A percentile compares a stretch with the other conserved stretches of the same genome.
These are phyloP conservation scores for Illadopsis cleaveri DNA, from an alignment of 2,113 vertebrate genomes.

Conservation along the genomic window DNA sequence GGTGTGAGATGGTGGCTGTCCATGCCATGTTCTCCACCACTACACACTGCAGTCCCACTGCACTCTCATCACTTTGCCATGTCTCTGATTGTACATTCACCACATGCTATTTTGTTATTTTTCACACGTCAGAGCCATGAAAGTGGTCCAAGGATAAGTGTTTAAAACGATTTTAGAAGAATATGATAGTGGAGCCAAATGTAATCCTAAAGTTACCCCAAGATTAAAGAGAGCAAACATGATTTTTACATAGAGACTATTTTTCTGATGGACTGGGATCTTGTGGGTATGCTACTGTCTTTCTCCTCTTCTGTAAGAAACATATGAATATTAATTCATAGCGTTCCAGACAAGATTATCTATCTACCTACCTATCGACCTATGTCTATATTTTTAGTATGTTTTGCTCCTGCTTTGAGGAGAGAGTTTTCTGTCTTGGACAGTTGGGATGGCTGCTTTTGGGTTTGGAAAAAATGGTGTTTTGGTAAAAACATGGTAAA, in stretches of 20 bases:
- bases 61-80: not conserved
- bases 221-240: not conserved
- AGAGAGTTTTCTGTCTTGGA: not conserved
- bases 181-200: not conserved
- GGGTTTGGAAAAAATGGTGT: not conserved
- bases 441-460: not conserved
- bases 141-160: not conserved
- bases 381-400: not conserved
- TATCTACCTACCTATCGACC: rapidly evolving
- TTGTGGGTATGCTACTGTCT: rapidly evolving
- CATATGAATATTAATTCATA: not conserved
- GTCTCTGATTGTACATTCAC: not conserved
- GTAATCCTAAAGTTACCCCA: not conserved
- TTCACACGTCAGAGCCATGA: not conserved
- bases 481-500: too few relatives aligned
- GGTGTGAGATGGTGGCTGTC: not conserved
- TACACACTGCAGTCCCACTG: not conserved
- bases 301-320: not conserved
- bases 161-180: constrained; percentile 21
- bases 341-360: not conserved
- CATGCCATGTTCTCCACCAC: not conserved
- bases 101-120: not conserved
- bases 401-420: not conserved
- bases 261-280: not conserved
- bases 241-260: not conserved